These are phyloP conservation scores for Enteromius anoplus DNA, from an alignment of 2,797 vertebrate genomes.

Conservation along the genomic window DNA sequence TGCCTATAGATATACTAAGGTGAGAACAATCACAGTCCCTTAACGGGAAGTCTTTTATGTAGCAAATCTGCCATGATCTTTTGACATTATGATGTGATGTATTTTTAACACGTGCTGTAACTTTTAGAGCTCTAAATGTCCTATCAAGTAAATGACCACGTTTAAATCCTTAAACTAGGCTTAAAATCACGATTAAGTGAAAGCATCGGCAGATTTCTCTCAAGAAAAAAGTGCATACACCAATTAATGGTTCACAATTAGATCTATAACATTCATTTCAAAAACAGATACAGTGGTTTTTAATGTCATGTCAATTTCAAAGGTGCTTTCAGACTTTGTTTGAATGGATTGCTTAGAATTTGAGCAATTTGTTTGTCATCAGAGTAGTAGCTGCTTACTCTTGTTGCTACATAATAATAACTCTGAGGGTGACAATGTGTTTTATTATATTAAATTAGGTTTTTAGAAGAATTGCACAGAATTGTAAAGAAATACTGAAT, in stretches of 20 bases:
- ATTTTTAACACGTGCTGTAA: neutral
- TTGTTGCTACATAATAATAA: neutral
- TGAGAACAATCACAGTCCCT: conserved; percentile 57
- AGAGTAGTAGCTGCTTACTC: neutral
- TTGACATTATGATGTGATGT: neutral
- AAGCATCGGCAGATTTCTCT: neutral
- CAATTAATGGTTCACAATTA: too few species aligned
- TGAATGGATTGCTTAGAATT: too few species aligned
- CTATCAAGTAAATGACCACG: neutral
- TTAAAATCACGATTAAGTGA: neutral
- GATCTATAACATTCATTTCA: too few species aligned
- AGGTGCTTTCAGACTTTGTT: neutral
- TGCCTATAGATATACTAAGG: conserved; percentile 92
- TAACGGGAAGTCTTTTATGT: neutral
- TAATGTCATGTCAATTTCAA: neutral
- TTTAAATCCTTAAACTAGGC: neutral
- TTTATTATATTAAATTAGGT: neutral
- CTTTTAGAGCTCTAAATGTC: neutral
- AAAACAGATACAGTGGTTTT: neutral
- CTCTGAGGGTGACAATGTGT: too few species aligned
- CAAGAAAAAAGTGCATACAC: too few species aligned
- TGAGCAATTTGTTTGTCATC: too few species aligned
- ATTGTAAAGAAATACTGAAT: neutral
- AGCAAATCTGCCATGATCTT: neutral
- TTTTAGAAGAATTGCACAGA: neutral